These are phyloP conservation scores for Nasonia longicornis DNA, from an alignment of 1,140 invertebrate species.

Conservation along the genomic window DNA sequence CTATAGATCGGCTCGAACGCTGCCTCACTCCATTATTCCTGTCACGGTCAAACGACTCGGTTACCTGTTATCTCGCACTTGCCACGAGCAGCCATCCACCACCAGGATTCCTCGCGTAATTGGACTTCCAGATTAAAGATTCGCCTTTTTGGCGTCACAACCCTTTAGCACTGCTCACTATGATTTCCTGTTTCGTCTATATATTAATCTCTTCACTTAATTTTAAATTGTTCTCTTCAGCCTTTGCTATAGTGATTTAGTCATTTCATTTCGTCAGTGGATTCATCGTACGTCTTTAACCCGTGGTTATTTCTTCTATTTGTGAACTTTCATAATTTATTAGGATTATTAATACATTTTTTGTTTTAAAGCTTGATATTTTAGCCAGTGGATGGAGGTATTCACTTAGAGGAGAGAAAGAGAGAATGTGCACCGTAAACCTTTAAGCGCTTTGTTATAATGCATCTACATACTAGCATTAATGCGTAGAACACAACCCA, in stretches of 20 bases:
- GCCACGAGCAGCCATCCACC: neutral
- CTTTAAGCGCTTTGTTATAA: conserved; percentile 20
- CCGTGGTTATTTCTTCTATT: too few relatives aligned
- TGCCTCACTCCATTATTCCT: conserved; percentile 51
- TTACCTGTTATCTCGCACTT: conserved; percentile 44
- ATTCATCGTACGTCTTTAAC: too few relatives aligned
- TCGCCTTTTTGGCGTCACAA: conserved; percentile 22
- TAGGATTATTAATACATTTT: neutral
- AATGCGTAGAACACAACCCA: conserved; percentile 11
- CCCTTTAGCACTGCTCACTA: too few relatives aligned
- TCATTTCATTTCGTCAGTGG: too few relatives aligned
- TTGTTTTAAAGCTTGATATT: neutral
- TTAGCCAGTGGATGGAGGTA: neutral
- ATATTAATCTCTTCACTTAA: neutral
- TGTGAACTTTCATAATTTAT: too few relatives aligned
- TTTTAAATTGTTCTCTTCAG: neutral
- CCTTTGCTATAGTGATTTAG: too few relatives aligned
- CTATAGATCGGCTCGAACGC: conserved; percentile 52
- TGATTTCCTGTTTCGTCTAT: neutral
- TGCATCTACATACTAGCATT: conserved; percentile 31
- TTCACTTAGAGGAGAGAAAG: neutral
- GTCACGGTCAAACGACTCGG: conserved; percentile 52
- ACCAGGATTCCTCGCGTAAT: conserved; percentile 44
- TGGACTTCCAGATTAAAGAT: conserved; percentile 36
- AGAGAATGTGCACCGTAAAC: neutral